Evolutionary conservation across 2,113 vertebrate species (phyloP).

Genomic region (Melanotaenia duboulayi): DNA sequence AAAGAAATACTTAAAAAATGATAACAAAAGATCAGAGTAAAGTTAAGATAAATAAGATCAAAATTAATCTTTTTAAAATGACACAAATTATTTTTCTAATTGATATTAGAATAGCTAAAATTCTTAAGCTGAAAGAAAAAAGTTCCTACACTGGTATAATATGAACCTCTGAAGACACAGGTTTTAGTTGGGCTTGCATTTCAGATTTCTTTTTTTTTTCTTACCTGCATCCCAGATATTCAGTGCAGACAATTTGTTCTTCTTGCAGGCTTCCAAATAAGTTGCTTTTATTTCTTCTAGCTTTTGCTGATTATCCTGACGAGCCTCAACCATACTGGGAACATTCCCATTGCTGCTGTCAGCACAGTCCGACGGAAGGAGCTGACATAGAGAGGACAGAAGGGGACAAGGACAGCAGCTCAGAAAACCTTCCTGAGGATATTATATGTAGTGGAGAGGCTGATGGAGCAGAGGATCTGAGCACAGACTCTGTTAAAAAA

Average conservation of each 20-base stretch:
- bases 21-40: too few relatives aligned
- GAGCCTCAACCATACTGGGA: conserved; percentile 86
- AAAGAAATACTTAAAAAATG: too few relatives aligned
- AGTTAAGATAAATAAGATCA: too few relatives aligned
- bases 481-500: neutral
- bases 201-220: too few relatives aligned
- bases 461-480: conserved; percentile 28
- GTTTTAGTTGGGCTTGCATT: too few relatives aligned
- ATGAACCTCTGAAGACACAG: too few relatives aligned
- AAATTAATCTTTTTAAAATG: too few relatives aligned
- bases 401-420: neutral
- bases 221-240: too few relatives aligned
- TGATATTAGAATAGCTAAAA: too few relatives aligned
- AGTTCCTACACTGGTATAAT: too few relatives aligned
- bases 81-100: too few relatives aligned
- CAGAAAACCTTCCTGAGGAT: conserved; percentile 63
- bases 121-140: too few relatives aligned
- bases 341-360: conserved; percentile 70
- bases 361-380: conserved; percentile 27
- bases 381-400: conserved; percentile 11
- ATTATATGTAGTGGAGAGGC: conserved; percentile 68
- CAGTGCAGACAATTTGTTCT: neutral
- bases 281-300: neutral
- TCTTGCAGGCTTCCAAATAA: neutral
- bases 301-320: conserved; percentile 85